Evolutionary conservation across 2,888 invertebrate species (phyloP).

Genomic region (Microctonus brassicae): DNA sequence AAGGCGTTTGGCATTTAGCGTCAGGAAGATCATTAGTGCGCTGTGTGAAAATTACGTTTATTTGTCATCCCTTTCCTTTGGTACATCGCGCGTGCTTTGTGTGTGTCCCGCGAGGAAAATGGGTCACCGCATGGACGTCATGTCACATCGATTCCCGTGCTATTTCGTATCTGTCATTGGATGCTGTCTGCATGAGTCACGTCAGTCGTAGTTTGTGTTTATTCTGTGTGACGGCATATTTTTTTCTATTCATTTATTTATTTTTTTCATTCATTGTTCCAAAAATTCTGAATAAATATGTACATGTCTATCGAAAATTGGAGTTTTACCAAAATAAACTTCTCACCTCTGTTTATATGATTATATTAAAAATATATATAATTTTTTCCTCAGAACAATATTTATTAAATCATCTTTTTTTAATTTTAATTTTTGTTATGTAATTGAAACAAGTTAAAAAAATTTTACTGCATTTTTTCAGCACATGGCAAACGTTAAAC

Average conservation of each 20-base stretch:
- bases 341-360: background rate
- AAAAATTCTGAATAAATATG: background rate
- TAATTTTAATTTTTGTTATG: background rate
- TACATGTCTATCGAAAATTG: background rate
- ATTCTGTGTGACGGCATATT: background rate
- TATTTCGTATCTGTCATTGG: conserved; percentile 19
- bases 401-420: background rate
- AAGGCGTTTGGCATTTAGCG: too few relatives aligned
- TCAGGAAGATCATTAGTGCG: too few relatives aligned
- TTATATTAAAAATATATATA: background rate
- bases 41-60: too few relatives aligned
- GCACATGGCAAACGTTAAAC: too few relatives aligned
- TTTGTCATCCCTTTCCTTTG: too few relatives aligned
- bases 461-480: too few relatives aligned
- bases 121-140: conserved; percentile 28
- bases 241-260: background rate
- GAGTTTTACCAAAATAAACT: background rate
- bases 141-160: conserved; percentile 16
- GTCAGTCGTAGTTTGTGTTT: conserved; percentile 18
- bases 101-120: conserved; percentile 16
- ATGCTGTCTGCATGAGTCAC: conserved; percentile 13
- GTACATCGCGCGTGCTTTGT: background rate
- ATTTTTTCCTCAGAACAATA: background rate
- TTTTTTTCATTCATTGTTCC: background rate
- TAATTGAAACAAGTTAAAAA: background rate